Evolutionary conservation across 1,140 invertebrate species (phyloP).

Genomic region (Monomorium pharaonis): DNA sequence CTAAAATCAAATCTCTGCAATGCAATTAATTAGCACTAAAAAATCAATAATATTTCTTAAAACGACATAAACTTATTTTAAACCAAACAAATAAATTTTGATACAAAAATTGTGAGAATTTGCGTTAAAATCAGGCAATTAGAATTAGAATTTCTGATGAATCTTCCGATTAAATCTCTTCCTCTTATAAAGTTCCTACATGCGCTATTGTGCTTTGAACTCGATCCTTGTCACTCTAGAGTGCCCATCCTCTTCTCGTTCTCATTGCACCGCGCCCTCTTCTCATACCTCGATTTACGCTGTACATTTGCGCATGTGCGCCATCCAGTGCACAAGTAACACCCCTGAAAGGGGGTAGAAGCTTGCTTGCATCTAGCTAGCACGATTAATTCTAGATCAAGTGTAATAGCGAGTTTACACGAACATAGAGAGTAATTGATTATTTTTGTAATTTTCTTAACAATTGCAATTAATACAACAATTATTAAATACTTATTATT

Average conservation of each 20-base stretch:
- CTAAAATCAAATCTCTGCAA: not conserved
- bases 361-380: not conserved
- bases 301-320: not conserved
- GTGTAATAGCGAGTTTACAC: not conserved
- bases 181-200: not conserved
- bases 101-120: not conserved
- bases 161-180: not conserved
- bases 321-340: not conserved
- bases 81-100: not conserved
- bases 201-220: conserved; percentile 2
- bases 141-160: not conserved
- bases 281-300: not conserved
- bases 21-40: not conserved
- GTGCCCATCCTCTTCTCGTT: not conserved
- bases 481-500: not conserved
- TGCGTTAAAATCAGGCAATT: not conserved
- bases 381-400: not conserved
- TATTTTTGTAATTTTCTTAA: not conserved
- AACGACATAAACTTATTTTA: not conserved
- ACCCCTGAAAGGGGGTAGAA: conserved; percentile 5
- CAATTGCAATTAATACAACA: not conserved
- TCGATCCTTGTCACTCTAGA: conserved; percentile 14
- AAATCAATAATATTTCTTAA: not conserved
- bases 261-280: conserved; percentile 12
- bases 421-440: not conserved